Conservation (phyloP, 2,797 vertebrate species). For the Falco cherrug region DNA sequence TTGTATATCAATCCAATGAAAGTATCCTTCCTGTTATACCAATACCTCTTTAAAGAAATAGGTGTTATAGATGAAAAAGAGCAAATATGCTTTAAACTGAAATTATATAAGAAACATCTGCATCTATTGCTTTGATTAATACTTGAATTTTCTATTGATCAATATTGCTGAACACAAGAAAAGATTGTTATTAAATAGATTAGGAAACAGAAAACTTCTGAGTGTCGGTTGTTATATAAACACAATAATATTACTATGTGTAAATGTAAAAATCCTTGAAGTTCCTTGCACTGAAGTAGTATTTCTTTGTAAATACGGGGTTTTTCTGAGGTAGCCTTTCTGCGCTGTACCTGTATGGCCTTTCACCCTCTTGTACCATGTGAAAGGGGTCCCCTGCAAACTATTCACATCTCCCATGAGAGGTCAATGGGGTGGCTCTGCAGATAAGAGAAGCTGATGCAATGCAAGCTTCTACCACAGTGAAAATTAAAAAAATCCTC, state of each 20-base stretch:
- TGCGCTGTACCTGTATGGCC: not conserved
- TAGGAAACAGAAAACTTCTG: not conserved
- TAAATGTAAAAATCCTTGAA: not conserved
- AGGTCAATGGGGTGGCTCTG: not conserved
- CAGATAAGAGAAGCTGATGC: not conserved
- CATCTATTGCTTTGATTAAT: not conserved
- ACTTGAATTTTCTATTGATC: not conserved
- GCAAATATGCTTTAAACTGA: not conserved
- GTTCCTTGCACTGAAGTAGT: rapidly evolving
- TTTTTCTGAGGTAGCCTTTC: not conserved
- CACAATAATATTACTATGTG: not conserved
- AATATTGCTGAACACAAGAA: not conserved
- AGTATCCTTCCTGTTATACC: not conserved
- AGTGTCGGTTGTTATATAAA: not conserved
- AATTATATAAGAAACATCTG: not conserved
- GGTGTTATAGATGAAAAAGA: not conserved
- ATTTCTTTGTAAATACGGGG: not conserved
- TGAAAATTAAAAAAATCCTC: not conserved
- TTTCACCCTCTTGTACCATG: rapidly evolving
- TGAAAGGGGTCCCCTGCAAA: not conserved
- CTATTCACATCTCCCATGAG: rapidly evolving
- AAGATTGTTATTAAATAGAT: not conserved
- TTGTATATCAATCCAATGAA: not conserved
- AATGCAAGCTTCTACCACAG: not conserved
- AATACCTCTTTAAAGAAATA: not conserved